These are phyloP conservation scores for Drosophila pallidifrons DNA, from an alignment of 1,140 invertebrate species.

Conservation along the genomic window DNA sequence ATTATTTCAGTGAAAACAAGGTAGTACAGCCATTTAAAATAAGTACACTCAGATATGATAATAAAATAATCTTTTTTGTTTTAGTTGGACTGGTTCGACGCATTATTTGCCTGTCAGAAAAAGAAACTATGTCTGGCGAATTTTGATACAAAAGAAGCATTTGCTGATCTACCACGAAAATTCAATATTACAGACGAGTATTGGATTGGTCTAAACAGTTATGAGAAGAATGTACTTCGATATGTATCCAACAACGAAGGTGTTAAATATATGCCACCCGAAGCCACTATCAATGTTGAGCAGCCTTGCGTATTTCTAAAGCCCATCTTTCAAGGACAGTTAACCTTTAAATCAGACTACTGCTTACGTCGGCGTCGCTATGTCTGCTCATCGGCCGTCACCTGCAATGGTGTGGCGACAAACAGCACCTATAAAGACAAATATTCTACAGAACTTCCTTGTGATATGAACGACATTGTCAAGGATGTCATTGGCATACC, in stretches of 20 bases:
- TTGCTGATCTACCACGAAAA: neutral
- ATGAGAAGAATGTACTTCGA: constrained; percentile 17
- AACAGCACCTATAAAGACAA: neutral
- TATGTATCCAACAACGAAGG: constrained; percentile 7
- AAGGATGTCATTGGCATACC: constrained; percentile 8
- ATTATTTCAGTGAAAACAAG: constrained; percentile 29
- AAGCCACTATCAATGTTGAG: neutral
- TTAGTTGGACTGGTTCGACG: constrained; percentile 39
- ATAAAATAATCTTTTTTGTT: neutral
- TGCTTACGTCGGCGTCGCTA: constrained; percentile 8
- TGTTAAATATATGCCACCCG: neutral
- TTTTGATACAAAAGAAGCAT: neutral
- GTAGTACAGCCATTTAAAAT: neutral
- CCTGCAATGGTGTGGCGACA: constrained; percentile 29
- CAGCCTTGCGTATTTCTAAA: constrained; percentile 31
- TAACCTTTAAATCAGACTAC: neutral
- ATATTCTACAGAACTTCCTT: neutral
- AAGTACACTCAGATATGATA: neutral
- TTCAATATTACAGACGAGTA: neutral
- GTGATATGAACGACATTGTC: neutral
- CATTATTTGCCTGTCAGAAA: constrained; percentile 25
- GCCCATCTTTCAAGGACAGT: neutral
- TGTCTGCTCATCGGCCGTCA: constrained; percentile 13
- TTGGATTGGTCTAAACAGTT: constrained; percentile 42
- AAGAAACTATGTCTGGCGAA: constrained; percentile 40